Conservation (phyloP, 2,113 vertebrate species). For the Prunella himalayana region DNA sequence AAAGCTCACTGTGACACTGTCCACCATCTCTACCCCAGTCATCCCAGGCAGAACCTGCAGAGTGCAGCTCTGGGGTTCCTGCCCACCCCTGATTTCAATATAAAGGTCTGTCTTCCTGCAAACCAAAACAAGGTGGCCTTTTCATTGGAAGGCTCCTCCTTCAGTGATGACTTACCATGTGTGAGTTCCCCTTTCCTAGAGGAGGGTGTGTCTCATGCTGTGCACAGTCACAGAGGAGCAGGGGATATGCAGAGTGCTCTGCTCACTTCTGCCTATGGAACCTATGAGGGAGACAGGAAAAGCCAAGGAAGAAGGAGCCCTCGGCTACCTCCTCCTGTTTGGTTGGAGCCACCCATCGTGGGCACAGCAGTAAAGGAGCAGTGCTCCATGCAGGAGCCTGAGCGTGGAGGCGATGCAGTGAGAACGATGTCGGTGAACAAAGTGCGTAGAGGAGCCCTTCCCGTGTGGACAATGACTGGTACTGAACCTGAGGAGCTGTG, state of each 20-base stretch:
- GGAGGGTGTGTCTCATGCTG: not conserved
- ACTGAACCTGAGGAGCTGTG: accelerated
- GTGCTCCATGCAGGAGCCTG: accelerated
- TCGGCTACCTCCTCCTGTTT: accelerated
- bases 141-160: not conserved
- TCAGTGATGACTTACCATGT: not conserved
- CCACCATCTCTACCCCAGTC: not conserved
- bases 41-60: accelerated
- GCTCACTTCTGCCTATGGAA: accelerated
- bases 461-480: accelerated
- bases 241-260: not conserved
- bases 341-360: accelerated
- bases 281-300: not conserved
- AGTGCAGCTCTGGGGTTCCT: not conserved
- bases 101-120: not conserved
- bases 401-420: not conserved
- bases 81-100: not conserved
- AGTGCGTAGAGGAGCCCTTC: not conserved
- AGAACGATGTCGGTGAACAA: accelerated
- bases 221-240: not conserved
- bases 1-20: accelerated
- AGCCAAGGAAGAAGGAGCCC: too few relatives aligned
- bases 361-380: not conserved
- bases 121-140: not conserved
- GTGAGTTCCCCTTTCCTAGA: not conserved